Evolutionary conservation across 2,113 vertebrate species (phyloP).

Genomic region (Triplophysa dalaica): DNA sequence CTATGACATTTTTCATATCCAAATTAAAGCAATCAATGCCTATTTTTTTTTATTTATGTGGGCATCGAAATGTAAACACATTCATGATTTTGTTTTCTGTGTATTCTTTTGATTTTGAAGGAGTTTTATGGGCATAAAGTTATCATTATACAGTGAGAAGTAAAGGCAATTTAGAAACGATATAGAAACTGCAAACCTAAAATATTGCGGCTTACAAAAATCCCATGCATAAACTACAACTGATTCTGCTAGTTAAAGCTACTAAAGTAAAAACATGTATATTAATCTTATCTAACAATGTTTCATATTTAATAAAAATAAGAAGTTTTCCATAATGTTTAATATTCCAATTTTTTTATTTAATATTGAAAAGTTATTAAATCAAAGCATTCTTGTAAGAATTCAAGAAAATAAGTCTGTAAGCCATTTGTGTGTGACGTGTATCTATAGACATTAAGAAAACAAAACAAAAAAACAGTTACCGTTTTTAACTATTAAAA

Average conservation of each 20-base stretch:
- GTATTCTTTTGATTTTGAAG: no score
- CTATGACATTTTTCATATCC: not conserved
- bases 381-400: no score
- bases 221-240: not conserved
- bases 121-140: not conserved
- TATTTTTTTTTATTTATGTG: not conserved
- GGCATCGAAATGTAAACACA: not conserved
- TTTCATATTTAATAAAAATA: no score
- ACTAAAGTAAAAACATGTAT: no score
- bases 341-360: no score
- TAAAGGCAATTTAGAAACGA: not conserved
- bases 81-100: slow-evolving; percentile 19
- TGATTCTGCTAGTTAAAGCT: not conserved
- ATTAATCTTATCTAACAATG: no score
- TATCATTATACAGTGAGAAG: not conserved
- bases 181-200: not conserved
- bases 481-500: not conserved
- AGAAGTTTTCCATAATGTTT: no score
- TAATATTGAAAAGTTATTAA: no score
- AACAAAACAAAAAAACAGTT: no score
- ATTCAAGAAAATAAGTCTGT: no score
- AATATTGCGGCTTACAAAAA: not conserved
- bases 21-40: not conserved
- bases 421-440: not conserved
- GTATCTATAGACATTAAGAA: not conserved